phyloP scores from a whole-genome alignment of 1,140 invertebrate species.

The Drosophila grimshawi region DNA sequence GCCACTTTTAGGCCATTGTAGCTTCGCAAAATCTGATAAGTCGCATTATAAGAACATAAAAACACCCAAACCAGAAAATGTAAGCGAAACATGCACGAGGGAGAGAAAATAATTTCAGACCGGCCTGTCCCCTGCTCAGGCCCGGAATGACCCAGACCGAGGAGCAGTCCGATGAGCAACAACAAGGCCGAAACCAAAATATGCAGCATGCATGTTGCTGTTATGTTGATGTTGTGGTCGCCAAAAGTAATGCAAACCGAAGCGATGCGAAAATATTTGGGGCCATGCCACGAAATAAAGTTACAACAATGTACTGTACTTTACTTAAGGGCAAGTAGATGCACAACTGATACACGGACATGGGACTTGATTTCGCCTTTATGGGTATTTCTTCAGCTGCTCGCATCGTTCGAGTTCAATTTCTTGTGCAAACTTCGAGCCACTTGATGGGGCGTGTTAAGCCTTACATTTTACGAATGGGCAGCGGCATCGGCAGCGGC shows the following conservation, averaged over 20 bases:
- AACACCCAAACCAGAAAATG: constrained; percentile 75
- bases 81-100: constrained; percentile 72
- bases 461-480: constrained; percentile 33
- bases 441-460: constrained; percentile 78
- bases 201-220: constrained; percentile 74
- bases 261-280: constrained; percentile 74
- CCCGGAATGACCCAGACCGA: constrained; percentile 13
- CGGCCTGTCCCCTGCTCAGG: constrained; percentile 23
- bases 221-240: constrained; percentile 65
- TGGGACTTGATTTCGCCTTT: constrained; percentile 69
- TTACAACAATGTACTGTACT: constrained; percentile 83
- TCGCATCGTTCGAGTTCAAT: constrained; percentile 60
- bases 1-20: constrained; percentile 80
- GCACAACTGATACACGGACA: constrained; percentile 77
- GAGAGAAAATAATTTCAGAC: constrained; percentile 76
- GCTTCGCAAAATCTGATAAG: constrained; percentile 80
- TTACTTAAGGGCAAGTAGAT: constrained; percentile 82
- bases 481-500: neutral
- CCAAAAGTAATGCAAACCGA: constrained; percentile 45
- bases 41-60: constrained; percentile 83
- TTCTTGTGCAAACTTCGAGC: constrained; percentile 80
- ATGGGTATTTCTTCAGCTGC: constrained; percentile 48
- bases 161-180: constrained; percentile 35
- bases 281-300: constrained; percentile 79
- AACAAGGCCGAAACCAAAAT: constrained; percentile 73